Percentiles rank a stretch among this genome's conserved stretches.
These are phyloP conservation scores for Chaenogobius annularis DNA, from an alignment of 2,113 vertebrate species.

Conservation along the genomic window DNA sequence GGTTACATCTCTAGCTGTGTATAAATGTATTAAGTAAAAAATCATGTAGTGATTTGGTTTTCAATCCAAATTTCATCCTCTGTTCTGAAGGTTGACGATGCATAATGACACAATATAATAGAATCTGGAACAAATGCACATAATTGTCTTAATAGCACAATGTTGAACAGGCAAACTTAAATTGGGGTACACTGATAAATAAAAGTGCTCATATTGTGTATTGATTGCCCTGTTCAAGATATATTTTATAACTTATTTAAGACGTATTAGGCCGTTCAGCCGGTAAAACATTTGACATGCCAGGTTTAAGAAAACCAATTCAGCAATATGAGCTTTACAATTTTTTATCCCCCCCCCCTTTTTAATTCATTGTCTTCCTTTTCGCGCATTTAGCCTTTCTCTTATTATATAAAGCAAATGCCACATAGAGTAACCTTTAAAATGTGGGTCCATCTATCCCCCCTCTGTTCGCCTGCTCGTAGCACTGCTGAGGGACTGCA, in stretches of 20 bases:
- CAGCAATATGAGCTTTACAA: background rate
- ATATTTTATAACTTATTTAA: too few species aligned
- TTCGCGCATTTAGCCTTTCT: conserved; percentile 11
- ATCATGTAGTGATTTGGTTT: too few species aligned
- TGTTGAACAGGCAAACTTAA: too few species aligned
- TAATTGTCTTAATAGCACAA: too few species aligned
- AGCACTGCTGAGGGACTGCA: conserved; percentile 45
- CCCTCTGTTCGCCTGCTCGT: background rate
- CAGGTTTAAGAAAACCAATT: background rate
- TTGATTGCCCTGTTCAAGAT: too few species aligned
- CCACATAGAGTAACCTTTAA: conserved; percentile 49
- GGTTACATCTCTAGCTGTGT: background rate
- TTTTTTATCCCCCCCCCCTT: conserved; percentile 1
- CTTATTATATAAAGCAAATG: conserved; percentile 43
- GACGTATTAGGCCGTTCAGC: background rate
- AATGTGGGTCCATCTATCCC: conserved; percentile 3
- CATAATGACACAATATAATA: too few species aligned
- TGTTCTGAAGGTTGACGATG: too few species aligned
- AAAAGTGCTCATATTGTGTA: too few species aligned
- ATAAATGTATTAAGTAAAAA: background rate
- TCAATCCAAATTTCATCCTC: too few species aligned
- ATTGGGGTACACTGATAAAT: too few species aligned
- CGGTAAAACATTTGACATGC: background rate
- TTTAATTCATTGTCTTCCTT: background rate
- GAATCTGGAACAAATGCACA: too few species aligned